phyloP scores from a whole-genome alignment of 2,888 invertebrate species.

The Heliconius aoede region DNA sequence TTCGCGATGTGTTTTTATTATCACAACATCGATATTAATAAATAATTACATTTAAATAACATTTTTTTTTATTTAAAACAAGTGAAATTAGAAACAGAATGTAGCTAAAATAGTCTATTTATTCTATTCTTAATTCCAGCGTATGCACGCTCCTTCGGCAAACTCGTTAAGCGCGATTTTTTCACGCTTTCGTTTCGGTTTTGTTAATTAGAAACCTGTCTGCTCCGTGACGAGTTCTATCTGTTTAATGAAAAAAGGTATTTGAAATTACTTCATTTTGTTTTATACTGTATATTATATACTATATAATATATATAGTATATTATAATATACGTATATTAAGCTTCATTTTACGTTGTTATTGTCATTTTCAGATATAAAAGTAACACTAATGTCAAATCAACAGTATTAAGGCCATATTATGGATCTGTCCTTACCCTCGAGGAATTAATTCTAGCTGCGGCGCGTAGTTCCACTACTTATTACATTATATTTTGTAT shows the following conservation, averaged over 20 bases:
- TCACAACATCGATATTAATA: too few relatives aligned
- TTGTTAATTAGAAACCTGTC: slow-evolving; percentile 65
- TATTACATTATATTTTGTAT: too few relatives aligned
- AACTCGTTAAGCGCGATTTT: slow-evolving; percentile 60
- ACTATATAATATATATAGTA: too few relatives aligned
- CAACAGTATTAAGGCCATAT: too few relatives aligned
- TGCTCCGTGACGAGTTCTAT: slow-evolving; percentile 31
- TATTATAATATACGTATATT: too few relatives aligned
- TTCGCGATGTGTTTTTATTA: too few relatives aligned
- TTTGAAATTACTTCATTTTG: slow-evolving; percentile 10
- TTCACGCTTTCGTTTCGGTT: slow-evolving; percentile 54
- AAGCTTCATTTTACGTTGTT: too few relatives aligned
- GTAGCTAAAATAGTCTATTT: slow-evolving; percentile 23
- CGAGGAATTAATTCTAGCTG: too few relatives aligned
- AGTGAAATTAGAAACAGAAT: slow-evolving; percentile 9
- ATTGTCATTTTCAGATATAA: too few relatives aligned
- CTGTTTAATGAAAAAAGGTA: slow-evolving; percentile 27
- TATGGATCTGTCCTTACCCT: too few relatives aligned
- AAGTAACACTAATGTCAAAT: too few relatives aligned
- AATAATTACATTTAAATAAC: background rate
- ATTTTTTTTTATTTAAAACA: background rate
- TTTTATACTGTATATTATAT: background rate
- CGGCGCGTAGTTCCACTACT: too few relatives aligned
- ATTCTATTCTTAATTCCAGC: slow-evolving; percentile 29
- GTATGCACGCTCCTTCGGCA: slow-evolving; percentile 50